Evolutionary conservation across 1,140 invertebrate genomes (phyloP), one percentile per base, ranked within the genome.

Genomic region (Hylaeus anthracinus): DNA sequence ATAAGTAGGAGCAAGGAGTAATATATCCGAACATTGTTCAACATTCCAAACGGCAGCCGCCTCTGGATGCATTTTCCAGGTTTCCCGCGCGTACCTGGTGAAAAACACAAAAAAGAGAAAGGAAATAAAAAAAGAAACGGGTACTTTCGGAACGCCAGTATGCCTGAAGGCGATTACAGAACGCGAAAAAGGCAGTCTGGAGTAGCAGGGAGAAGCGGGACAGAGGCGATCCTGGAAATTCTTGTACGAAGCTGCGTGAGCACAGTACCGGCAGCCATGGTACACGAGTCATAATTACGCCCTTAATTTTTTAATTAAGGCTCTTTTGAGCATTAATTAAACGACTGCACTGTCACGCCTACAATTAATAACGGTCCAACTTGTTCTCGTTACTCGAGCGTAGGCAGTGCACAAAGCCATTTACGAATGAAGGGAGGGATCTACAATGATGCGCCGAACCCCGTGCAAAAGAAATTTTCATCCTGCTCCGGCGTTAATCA

Each of bases 261-360:
- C 39, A 72, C 56, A 53, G 64, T 26, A 73, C 70, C 0, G 15
- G 72, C 55, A 69, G 60, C 75, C 53, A 70, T 74, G 74, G 75
- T 56, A 74, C 55, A 14, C 63, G 67, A 69, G 71, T 82, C 75
- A 82, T 86, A 86, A 88, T 88, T 86, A 88, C 73, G 77, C 69
- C 77, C 84, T 81, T 88, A 88, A 88, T 88, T 88, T 74, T 82
- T 81, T 88, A 88, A 88, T 88, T 88, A 88, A 88, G 86, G 51
- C 51, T 51, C 51, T 51, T 51, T 51, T 51, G 84, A 84, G 69
- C 82, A 84, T 88, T 88, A 88, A 88, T 88, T 88, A 86, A 88
- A 88, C 86, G 77, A 76, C 61, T 67, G 72, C 84, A 71, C 78
- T 61, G 69, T 67, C 75, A 78, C 67, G 76, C 69, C 67, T 79